phyloP scores from a whole-genome alignment of 2,113 vertebrate genomes.

The Notechis scutatus region DNA sequence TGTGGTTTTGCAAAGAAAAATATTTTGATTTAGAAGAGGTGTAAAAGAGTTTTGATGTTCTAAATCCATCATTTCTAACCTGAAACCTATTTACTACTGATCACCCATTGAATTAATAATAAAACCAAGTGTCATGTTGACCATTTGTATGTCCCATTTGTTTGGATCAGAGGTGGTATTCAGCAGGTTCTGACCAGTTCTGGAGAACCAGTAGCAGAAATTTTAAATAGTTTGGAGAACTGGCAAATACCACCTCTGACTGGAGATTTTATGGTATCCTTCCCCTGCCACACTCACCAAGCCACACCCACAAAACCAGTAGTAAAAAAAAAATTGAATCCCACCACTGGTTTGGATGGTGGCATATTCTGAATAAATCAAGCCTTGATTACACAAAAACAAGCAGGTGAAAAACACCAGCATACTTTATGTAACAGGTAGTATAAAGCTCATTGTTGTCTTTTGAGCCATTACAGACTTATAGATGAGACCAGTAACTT shows the following conservation, averaged over 20 bases:
- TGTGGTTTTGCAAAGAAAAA: constrained; percentile 1
- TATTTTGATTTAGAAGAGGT: background rate
- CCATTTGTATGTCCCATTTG: background rate
- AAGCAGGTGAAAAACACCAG: no score
- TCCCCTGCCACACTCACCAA: no score
- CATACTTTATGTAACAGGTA: background rate
- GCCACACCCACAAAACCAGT: no score
- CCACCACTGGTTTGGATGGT: background rate
- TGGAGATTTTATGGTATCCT: no score
- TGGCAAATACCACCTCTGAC: no score
- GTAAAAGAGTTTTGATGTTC: background rate
- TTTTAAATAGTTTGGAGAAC: no score
- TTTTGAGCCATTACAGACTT: background rate
- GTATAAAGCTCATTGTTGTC: background rate
- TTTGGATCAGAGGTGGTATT: background rate
- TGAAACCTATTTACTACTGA: background rate
- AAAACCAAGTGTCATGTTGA: background rate
- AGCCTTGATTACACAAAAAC: background rate
- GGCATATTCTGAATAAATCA: background rate
- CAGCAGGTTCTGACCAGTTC: no score
- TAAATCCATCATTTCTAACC: background rate
- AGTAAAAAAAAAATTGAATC: no score
- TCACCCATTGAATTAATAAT: background rate
- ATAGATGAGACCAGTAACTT: background rate
- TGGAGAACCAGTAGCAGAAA: no score